A percentile compares a stretch with the other conserved stretches of the same genome.
These are phyloP conservation scores for Sitta carolinensis DNA, from an alignment of 2,797 vertebrate genomes.

Conservation along the genomic window DNA sequence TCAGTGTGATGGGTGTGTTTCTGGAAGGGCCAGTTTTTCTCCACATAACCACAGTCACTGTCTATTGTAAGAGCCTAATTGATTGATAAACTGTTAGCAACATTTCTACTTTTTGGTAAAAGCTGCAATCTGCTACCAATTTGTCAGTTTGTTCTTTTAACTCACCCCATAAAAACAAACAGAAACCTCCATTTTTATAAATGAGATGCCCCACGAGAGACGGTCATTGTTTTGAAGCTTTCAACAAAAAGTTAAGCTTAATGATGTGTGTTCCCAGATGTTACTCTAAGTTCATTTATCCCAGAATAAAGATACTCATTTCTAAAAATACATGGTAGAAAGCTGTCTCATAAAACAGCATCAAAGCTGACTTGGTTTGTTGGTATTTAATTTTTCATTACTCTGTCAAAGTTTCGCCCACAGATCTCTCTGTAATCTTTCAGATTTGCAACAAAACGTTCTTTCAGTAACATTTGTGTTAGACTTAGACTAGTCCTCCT, in stretches of 20 bases:
- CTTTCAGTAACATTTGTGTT: neutral
- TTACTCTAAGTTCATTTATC: conserved; percentile 40
- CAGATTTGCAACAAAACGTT: neutral
- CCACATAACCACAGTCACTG: conserved; percentile 71
- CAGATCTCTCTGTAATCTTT: neutral
- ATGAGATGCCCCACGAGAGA: conserved; percentile 52
- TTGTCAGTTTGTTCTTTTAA: conserved; percentile 62
- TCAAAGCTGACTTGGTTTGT: conserved; percentile 33
- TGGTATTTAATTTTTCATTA: conserved; percentile 55
- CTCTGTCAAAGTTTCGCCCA: conserved; percentile 27
- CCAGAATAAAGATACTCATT: conserved; percentile 18
- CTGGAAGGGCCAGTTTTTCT: conserved; percentile 67
- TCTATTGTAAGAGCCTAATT: conserved; percentile 35
- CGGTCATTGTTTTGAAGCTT: conserved; percentile 7
- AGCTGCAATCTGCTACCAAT: conserved; percentile 78
- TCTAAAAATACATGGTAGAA: conserved; percentile 51
- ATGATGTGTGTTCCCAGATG: conserved; percentile 58
- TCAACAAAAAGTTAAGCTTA: conserved; percentile 60
- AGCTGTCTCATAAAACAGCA: conserved; percentile 26
- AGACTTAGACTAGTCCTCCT: neutral
- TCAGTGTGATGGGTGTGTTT: conserved; percentile 63
- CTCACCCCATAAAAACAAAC: conserved; percentile 32
- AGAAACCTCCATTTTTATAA: conserved; percentile 59
- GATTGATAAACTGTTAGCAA: conserved; percentile 76
- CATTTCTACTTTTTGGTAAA: conserved; percentile 77